Evolutionary conservation across 1,140 invertebrate species (phyloP), one percentile per base, ranked within the genome.

Genomic region (Drosophila lacteicornis): DNA sequence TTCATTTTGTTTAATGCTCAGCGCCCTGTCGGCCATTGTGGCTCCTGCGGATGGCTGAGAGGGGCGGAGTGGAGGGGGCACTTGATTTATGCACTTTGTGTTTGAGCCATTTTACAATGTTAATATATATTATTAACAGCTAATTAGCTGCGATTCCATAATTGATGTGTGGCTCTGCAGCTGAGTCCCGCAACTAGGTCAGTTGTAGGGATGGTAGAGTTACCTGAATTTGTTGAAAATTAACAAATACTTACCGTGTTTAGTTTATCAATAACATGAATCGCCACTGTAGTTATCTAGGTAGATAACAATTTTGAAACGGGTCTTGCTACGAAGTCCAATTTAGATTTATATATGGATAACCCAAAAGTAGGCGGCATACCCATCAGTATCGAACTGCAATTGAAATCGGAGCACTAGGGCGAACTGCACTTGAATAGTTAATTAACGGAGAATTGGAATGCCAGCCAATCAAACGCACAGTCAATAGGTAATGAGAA

Each of bases 81-180:
- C 66, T 75, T 88, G 85, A 88, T 81, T 90, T 90, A 84, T 88
- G 85, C 85, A 76, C 85, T 88, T 88, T 90, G 74, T 66, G 65
- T 69, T 33, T 73, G 45, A 65, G 62, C 62, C 68, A 80, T 75
- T 80, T 75, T 73, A 69, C 86, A 86, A 78, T 80, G 86, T 82
- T 86, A 91, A 91, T 91, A 80, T 78, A 82, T 83, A 82, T 91
- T 82, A 91, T 91, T 91, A 91, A 86, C 86, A 91, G 82, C 76
- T 91, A 91, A 91, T 91, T 91, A 86, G 80, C 80, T 78, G 70
- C 62, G 67, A 85, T 91, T 82, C 50, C 53, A 80, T 67, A 70
- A 84, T 73, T 88, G 67, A 84, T 80, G 67, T 38, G 43, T 46
- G 27, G 51, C 22, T 17, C 33, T 69, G 38, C 25, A 38, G 47